Evolutionary conservation across 1,140 invertebrate species (phyloP).

Genomic region (Caenorhabditis tropicalis): DNA sequence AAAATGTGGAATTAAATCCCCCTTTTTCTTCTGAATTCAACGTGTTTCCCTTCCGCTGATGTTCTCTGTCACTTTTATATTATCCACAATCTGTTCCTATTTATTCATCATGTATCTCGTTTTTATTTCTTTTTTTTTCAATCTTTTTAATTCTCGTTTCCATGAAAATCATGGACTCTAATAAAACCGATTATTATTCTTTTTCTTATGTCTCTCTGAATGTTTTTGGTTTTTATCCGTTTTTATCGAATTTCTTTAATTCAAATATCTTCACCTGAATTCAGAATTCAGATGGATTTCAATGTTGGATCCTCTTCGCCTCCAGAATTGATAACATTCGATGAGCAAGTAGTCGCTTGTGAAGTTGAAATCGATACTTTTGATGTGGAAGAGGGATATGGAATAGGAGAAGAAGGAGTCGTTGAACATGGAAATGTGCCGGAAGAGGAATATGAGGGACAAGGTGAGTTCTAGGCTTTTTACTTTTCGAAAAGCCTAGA

Average conservation of each 20-base stretch:
- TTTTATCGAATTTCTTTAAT: background rate
- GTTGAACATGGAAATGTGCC: no score
- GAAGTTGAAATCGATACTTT: background rate
- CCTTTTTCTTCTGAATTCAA: background rate
- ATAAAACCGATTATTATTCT: background rate
- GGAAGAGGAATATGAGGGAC: background rate
- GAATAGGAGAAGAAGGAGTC: background rate
- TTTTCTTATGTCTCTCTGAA: background rate
- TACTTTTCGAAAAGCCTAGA: background rate
- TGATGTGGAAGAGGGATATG: background rate
- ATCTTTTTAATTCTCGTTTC: no score
- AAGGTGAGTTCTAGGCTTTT: background rate
- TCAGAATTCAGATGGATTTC: background rate
- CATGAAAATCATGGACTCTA: no score
- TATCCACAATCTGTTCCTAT: background rate
- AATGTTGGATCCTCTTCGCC: background rate
- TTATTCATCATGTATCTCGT: background rate
- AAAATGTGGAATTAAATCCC: conserved; percentile 92
- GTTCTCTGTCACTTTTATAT: background rate
- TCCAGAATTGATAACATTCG: background rate
- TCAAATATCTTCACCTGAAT: background rate
- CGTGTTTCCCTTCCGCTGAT: background rate
- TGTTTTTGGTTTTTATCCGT: background rate
- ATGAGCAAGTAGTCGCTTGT: conserved; percentile 7
- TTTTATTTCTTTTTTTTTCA: conserved; percentile 15